phyloP scores from a whole-genome alignment of 2,113 vertebrate genomes.

The Copsychus sechellarum region DNA sequence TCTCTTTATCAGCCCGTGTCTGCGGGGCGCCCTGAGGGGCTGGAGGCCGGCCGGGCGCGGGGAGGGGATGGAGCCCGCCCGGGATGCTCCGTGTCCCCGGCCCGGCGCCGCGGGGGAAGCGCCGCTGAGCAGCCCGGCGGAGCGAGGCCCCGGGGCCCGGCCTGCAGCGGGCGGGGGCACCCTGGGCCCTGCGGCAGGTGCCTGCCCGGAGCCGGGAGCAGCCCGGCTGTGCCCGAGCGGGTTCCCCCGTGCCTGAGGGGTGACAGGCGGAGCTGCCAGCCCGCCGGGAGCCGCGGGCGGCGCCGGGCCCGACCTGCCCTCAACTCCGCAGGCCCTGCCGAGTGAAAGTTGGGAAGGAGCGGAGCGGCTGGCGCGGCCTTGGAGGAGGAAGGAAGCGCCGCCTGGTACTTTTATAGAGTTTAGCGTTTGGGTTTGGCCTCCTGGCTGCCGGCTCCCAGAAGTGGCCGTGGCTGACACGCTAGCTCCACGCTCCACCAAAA shows the following conservation, averaged over 20 bases:
- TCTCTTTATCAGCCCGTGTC: not conserved
- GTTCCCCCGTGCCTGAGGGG: not conserved
- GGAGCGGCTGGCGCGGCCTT: not conserved
- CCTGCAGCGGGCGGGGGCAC: not conserved
- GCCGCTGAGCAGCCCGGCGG: not conserved
- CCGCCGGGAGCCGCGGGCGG: not conserved
- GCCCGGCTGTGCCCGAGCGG: not conserved
- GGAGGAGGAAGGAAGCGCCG: not conserved
- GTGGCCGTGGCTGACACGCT: not conserved
- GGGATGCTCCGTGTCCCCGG: not conserved
- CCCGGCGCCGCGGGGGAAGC: not conserved
- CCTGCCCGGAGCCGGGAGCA: not conserved
- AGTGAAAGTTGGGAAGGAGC: not conserved
- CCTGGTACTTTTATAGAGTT: not conserved
- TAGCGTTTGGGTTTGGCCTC: not conserved
- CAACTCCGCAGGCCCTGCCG: not conserved
- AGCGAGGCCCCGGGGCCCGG: not conserved
- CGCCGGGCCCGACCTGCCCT: not conserved
- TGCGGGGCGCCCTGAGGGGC: not conserved
- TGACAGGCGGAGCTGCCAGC: not conserved
- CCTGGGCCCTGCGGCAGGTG: not conserved
- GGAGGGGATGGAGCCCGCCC: not conserved
- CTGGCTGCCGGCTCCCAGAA: rapidly evolving
- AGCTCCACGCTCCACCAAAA: not conserved
- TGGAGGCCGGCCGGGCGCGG: not conserved